These are phyloP conservation scores for Limnephilus rhombicus DNA, from an alignment of 2,888 invertebrate genomes.

Conservation along the genomic window DNA sequence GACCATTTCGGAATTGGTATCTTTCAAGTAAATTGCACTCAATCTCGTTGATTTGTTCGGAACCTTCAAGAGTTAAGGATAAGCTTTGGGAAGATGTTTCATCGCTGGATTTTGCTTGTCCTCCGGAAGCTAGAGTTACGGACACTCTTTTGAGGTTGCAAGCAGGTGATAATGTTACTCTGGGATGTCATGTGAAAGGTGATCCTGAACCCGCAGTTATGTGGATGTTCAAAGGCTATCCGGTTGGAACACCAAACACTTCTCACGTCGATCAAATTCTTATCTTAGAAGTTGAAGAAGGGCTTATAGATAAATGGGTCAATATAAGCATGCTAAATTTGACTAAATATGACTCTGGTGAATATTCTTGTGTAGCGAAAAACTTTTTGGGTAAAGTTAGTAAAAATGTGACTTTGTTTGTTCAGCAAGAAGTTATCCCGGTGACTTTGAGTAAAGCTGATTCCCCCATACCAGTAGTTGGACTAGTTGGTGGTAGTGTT, in stretches of 20 bases:
- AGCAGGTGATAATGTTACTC: conserved; percentile 82
- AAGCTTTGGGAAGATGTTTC: conserved; percentile 83
- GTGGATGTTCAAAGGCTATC: conserved; percentile 83
- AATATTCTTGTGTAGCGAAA: conserved; percentile 81
- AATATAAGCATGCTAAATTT: conserved; percentile 81
- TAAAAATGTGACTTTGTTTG: conserved; percentile 77
- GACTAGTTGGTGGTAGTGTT: conserved; percentile 76
- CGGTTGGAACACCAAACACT: conserved; percentile 69
- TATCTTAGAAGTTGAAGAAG: conserved; percentile 73
- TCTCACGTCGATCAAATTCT: conserved; percentile 70
- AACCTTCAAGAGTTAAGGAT: conserved; percentile 79
- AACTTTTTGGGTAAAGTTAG: conserved; percentile 77
- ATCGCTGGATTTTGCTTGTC: conserved; percentile 84
- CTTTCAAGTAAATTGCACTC: conserved; percentile 82
- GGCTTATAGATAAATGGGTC: conserved; percentile 77
- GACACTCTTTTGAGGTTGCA: conserved; percentile 72
- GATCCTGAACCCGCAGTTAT: conserved; percentile 85
- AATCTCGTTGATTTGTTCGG: conserved; percentile 80
- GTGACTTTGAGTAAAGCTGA: conserved; percentile 80
- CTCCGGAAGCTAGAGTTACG: conserved; percentile 79
- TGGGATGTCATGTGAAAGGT: conserved; percentile 83
- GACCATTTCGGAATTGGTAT: conserved; percentile 85
- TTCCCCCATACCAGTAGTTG: conserved; percentile 73
- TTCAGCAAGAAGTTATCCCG: conserved; percentile 79
- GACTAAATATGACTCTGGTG: conserved; percentile 81